These are phyloP conservation scores for Sarcophaga variegata DNA, from an alignment of 2,888 invertebrate genomes.

Conservation along the genomic window DNA sequence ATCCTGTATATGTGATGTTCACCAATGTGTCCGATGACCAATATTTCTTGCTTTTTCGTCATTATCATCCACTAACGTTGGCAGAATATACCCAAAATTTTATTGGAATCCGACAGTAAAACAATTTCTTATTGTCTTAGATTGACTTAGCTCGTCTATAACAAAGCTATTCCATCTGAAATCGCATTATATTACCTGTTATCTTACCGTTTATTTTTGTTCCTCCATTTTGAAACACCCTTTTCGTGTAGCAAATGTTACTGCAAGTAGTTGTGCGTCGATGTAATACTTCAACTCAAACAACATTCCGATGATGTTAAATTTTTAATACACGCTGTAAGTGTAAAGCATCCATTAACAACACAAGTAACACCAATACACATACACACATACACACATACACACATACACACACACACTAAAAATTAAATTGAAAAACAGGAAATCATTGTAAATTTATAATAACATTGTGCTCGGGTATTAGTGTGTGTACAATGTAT, in stretches of 20 bases:
- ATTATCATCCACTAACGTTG: no score
- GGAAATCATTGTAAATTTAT: neutral
- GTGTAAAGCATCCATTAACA: slow-evolving; percentile 55
- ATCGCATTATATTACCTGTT: no score
- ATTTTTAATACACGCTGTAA: slow-evolving; percentile 48
- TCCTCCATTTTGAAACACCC: neutral
- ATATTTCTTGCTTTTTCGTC: no score
- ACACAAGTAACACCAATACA: slow-evolving; percentile 15
- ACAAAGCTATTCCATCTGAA: no score
- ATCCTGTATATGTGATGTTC: no score
- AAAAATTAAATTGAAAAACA: neutral
- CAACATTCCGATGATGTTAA: slow-evolving; percentile 52
- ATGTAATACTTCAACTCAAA: slow-evolving; percentile 16
- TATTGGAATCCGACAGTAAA: no score
- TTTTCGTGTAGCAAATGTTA: neutral
- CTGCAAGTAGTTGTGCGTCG: neutral
- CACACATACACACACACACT: neutral
- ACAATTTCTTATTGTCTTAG: no score
- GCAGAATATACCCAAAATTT: no score
- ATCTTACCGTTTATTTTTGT: no score
- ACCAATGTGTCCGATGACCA: no score
- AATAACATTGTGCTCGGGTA: neutral
- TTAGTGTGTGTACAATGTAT: neutral
- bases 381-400: neutral
- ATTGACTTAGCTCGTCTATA: no score